Conservation (phyloP, 2,888 invertebrate genomes). For the Teinopalpus imperialis region DNA sequence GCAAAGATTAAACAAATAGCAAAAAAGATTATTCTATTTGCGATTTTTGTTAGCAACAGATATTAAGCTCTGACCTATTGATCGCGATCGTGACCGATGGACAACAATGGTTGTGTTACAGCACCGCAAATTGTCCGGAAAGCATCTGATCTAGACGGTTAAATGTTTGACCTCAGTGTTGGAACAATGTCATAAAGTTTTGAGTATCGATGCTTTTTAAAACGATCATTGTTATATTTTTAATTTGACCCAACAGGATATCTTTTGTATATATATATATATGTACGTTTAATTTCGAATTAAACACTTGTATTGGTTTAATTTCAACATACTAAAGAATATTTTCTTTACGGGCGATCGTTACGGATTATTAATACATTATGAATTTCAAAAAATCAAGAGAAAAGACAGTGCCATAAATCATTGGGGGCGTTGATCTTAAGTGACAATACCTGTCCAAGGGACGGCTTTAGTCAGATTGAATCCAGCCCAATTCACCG, state of each 20-base stretch:
- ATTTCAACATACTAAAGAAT: too few relatives aligned
- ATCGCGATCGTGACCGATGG: conserved; percentile 63
- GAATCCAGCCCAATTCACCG: conserved; percentile 21
- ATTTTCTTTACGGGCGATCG: conserved; percentile 1
- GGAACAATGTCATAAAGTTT: conserved; percentile 46
- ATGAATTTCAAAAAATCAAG: conserved; percentile 11
- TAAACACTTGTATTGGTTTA: too few relatives aligned
- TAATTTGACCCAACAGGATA: too few relatives aligned
- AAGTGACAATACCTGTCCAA: conserved; percentile 25
- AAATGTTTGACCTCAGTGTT: conserved; percentile 49
- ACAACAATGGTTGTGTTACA: conserved; percentile 55
- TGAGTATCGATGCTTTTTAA: not conserved
- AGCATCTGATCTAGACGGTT: conserved; percentile 42
- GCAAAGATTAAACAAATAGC: conserved; percentile 11
- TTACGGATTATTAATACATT: conserved; percentile 1
- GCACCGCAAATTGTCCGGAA: conserved; percentile 51
- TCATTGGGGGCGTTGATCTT: conserved; percentile 24
- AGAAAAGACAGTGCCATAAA: conserved; percentile 20
- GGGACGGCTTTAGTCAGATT: conserved; percentile 20
- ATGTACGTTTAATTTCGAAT: too few relatives aligned
- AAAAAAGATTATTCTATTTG: conserved; percentile 20
- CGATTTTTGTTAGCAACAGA: conserved; percentile 37
- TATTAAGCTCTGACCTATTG: conserved; percentile 56
- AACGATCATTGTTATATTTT: too few relatives aligned
- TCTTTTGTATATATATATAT: too few relatives aligned